Percentiles rank a stretch among this genome's conserved stretches.
phyloP scores from a whole-genome alignment of 1,140 invertebrate genomes.

The Leucophenga varia region DNA sequence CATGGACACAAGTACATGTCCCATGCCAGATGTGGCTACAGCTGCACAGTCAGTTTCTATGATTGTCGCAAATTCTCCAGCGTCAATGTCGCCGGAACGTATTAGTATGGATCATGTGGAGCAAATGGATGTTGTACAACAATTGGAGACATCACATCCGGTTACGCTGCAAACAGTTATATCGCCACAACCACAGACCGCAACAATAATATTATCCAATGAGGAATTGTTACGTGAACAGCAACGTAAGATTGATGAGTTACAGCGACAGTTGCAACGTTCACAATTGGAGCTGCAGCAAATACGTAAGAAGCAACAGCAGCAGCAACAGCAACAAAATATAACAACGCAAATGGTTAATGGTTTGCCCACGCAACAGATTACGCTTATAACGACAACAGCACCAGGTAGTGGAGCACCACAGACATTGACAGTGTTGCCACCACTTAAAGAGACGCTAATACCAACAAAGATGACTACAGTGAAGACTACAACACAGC shows the following conservation, averaged over 20 bases:
- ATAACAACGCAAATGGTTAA: conserved; percentile 43
- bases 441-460: conserved; percentile 26
- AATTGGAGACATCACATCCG: conserved; percentile 45
- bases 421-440: conserved; percentile 39
- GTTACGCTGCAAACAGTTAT: conserved; percentile 41
- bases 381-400: conserved; percentile 64
- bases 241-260: conserved; percentile 82
- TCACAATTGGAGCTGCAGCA: conserved; percentile 74
- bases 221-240: conserved; percentile 82
- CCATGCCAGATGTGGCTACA: conserved; percentile 13
- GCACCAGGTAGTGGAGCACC: conserved; percentile 32
- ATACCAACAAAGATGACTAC: conserved; percentile 37
- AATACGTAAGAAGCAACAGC: conserved; percentile 56
- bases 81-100: conserved; percentile 49
- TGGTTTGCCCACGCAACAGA: conserved; percentile 60
- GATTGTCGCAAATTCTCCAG: conserved; percentile 51
- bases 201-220: conserved; percentile 43
- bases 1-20: conserved; percentile 57
- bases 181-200: conserved; percentile 45
- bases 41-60: conserved; percentile 31
- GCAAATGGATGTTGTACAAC: conserved; percentile 56
- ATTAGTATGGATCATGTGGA: conserved; percentile 51
- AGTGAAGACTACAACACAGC: conserved; percentile 19
- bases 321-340: conserved; percentile 40
- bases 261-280: conserved; percentile 78